Conservation (phyloP, 1,140 invertebrate genomes). For the Rhagoletis pomonella region DNA sequence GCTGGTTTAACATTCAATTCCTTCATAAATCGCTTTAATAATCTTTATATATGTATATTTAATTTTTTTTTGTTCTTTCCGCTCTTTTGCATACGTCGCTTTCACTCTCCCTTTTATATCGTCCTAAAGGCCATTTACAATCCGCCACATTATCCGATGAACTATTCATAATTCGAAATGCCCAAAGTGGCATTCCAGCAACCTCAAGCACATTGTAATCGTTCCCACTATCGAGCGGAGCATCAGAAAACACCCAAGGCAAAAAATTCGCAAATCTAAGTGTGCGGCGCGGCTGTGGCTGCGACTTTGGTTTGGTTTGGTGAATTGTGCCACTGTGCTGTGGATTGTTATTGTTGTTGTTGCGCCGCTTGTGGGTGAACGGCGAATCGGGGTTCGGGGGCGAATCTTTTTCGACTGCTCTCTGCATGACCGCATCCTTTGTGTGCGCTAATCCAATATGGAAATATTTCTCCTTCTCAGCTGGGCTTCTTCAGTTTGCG, state of each 20-base stretch:
- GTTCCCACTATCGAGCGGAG: not conserved
- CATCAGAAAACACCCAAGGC: constrained; percentile 4
- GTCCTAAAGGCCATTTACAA: constrained; percentile 33
- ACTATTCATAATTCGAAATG: constrained; percentile 51
- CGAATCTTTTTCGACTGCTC: constrained; percentile 22
- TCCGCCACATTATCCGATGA: constrained; percentile 47
- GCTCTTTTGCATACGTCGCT: not conserved
- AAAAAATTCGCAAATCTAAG: constrained; percentile 4
- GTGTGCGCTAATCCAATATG: constrained; percentile 51
- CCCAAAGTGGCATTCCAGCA: constrained; percentile 43
- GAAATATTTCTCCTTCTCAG: constrained; percentile 47
- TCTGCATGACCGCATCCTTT: constrained; percentile 46
- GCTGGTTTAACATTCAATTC: constrained; percentile 1
- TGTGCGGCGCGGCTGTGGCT: not conserved
- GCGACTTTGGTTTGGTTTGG: not conserved
- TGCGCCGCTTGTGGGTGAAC: not conserved
- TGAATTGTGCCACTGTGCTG: not conserved
- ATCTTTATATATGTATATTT: not conserved
- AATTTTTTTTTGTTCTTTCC: not conserved
- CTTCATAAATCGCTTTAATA: constrained; percentile 30
- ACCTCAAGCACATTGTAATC: constrained; percentile 50
- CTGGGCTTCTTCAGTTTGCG: constrained; percentile 34
- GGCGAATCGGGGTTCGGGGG: not conserved
- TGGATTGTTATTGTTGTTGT: constrained; percentile 4
- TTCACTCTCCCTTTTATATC: constrained; percentile 5